These are phyloP conservation scores for Sakesphorus luctuosus DNA, from an alignment of 2,113 vertebrate genomes.

Conservation along the genomic window DNA sequence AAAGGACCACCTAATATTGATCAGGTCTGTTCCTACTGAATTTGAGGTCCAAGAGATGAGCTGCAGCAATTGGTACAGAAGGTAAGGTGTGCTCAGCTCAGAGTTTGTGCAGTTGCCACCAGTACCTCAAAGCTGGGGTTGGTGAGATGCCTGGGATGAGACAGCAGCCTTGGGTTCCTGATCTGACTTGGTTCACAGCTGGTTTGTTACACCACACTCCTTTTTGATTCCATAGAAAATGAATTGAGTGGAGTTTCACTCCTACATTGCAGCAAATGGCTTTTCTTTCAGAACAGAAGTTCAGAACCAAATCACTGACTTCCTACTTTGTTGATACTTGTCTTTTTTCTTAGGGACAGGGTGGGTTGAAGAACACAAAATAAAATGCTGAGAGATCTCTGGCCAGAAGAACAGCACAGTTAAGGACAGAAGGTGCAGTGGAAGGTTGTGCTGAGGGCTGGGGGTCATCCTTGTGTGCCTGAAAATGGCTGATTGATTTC, in stretches of 20 bases:
- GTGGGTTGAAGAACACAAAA: not conserved
- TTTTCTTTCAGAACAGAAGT: not conserved
- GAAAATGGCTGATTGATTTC: not conserved
- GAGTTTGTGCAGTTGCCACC: not conserved
- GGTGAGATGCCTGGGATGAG: not conserved
- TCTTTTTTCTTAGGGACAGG: not conserved
- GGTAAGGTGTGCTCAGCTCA: not conserved
- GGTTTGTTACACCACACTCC: not conserved
- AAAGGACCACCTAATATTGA: no score
- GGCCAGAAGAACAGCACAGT: not conserved
- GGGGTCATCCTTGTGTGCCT: not conserved
- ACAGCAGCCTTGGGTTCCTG: not conserved
- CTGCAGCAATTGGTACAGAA: not conserved
- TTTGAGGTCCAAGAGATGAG: no score
- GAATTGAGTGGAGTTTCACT: not conserved
- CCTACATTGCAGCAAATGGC: not conserved
- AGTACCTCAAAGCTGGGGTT: not conserved
- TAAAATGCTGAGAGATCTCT: not conserved
- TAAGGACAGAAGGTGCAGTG: not conserved
- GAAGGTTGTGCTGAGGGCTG: not conserved
- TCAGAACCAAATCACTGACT: not conserved
- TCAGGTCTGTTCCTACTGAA: no score
- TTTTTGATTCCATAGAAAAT: not conserved
- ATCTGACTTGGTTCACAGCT: not conserved
- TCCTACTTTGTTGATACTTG: not conserved